A percentile compares a stretch with the other conserved stretches of the same genome.
phyloP scores from a whole-genome alignment of 2,113 vertebrate genomes.

The Pollachius pollachius region DNA sequence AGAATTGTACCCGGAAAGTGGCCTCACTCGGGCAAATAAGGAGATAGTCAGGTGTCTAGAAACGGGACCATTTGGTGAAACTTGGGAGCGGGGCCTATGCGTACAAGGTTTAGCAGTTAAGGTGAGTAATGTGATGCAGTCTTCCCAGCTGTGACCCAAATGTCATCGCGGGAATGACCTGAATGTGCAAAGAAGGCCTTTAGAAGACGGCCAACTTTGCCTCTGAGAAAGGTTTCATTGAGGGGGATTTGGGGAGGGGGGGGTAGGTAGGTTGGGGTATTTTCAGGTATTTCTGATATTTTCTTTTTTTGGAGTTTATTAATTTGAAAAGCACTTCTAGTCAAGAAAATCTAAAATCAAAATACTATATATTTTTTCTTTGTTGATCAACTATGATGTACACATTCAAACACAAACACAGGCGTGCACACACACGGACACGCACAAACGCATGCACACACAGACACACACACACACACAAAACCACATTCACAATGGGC shows the following conservation, averaged over 20 bases:
- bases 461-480: constrained; percentile 6
- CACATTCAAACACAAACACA: constrained; percentile 13
- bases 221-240: no score
- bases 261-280: not conserved
- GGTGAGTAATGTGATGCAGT: constrained; percentile 11
- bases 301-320: constrained; percentile 45
- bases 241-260: constrained; percentile 17
- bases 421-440: not conserved
- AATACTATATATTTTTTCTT: not conserved
- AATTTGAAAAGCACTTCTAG: constrained; percentile 54
- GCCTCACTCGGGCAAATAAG: constrained; percentile 40
- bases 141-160: constrained; percentile 25
- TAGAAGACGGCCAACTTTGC: no score
- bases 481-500: constrained; percentile 19
- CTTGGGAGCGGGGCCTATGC: constrained; percentile 29
- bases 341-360: constrained; percentile 47
- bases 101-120: constrained; percentile 3
- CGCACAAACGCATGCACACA: not conserved
- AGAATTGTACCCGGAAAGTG: constrained; percentile 47
- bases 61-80: constrained; percentile 37
- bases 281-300: constrained; percentile 30
- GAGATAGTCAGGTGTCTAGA: constrained; percentile 43
- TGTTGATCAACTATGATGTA: not conserved
- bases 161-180: constrained; percentile 35
- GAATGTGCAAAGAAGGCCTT: constrained; percentile 14